Conservation (phyloP, 2,113 vertebrate species). For the Aptenodytes patagonicus region DNA sequence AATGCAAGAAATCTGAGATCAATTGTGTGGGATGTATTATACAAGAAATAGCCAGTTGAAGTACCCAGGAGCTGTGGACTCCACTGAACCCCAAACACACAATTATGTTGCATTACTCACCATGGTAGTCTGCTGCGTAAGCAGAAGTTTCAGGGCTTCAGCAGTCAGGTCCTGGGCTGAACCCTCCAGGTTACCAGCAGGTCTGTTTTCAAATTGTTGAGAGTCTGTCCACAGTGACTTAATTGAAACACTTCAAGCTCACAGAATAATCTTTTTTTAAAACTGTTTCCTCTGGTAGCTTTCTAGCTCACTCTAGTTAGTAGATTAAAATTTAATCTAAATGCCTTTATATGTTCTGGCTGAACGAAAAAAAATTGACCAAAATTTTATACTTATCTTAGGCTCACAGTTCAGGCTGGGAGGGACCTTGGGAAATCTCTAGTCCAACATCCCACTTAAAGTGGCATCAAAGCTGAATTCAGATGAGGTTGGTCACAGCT, state of each 20-base stretch:
- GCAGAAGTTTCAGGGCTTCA: not conserved
- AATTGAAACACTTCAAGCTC: not conserved
- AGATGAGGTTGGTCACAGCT: not conserved
- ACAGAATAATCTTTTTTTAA: not conserved
- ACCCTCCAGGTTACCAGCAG: not conserved
- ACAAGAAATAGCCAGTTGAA: not conserved
- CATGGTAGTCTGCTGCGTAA: not conserved
- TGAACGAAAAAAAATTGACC: not conserved
- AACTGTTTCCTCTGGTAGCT: not conserved
- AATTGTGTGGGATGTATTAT: fast-evolving
- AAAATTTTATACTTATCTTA: not conserved
- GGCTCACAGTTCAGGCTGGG: not conserved
- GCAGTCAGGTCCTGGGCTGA: not conserved
- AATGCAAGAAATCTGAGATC: not conserved
- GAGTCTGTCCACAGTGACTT: not conserved
- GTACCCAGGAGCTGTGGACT: not conserved
- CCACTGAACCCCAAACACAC: not conserved
- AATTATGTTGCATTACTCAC: fast-evolving
- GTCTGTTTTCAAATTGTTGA: not conserved
- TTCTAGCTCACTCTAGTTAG: not conserved
- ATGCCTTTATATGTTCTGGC: not conserved
- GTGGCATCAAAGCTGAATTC: not conserved
- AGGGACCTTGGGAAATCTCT: not conserved
- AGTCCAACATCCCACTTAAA: too few relatives aligned
- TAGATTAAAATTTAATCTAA: not conserved